Evolutionary conservation across 2,113 vertebrate species (phyloP).

Genomic region (Beaufortia kweichowensis): DNA sequence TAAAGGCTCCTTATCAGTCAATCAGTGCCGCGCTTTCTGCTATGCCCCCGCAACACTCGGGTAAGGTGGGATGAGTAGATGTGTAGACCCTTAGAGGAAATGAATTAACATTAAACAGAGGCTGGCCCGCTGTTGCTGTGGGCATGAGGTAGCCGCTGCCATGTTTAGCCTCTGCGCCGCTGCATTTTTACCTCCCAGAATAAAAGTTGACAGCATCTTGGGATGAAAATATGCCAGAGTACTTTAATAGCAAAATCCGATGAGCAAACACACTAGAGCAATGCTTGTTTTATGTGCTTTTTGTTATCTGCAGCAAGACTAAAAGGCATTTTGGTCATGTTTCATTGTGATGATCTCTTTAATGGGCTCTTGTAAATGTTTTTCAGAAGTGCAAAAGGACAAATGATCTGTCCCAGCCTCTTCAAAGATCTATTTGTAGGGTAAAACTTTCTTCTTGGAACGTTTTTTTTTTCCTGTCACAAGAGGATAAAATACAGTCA

Average conservation of each 20-base stretch:
- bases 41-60: conserved; percentile 3
- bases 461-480: background rate
- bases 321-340: conserved; percentile 10
- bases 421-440: background rate
- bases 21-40: conserved; percentile 29
- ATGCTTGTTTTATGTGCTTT: background rate
- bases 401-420: background rate
- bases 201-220: conserved; percentile 18
- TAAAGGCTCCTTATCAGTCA: conserved; percentile 55
- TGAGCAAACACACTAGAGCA: background rate
- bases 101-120: background rate
- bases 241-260: background rate
- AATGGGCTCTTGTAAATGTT: background rate
- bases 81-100: conserved; percentile 7
- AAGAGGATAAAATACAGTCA: background rate
- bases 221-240: conserved; percentile 12
- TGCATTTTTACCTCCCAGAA: conserved; percentile 29
- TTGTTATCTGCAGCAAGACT: conserved; percentile 3
- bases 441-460: background rate
- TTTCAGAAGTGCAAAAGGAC: background rate
- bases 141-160: background rate
- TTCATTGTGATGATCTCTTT: conserved; percentile 9
- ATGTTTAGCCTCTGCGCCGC: conserved; percentile 21
- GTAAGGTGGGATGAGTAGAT: conserved; percentile 33
- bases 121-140: background rate